Base-by-base conservation (phyloP, 2,888 invertebrate species). In the Eupithecia inturbata region DNA sequence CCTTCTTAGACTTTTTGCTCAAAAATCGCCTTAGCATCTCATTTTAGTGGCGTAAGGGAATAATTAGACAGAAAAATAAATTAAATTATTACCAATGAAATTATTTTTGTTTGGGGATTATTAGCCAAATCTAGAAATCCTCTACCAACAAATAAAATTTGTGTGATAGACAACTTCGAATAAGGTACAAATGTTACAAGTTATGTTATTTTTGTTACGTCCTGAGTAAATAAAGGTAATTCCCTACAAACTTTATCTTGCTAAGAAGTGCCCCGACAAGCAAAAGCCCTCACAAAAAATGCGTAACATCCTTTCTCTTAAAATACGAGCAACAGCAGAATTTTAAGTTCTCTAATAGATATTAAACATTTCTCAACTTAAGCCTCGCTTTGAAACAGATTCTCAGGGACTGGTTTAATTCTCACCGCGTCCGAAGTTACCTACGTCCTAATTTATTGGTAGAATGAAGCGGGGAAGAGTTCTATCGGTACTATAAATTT, bases 401-500 rank as follows among this genome's bases (percentile, higher is more conserved):
- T 85, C 82, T 77, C 77, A 76, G 57, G 79, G 82, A 83, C 80
- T 83, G 36, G 63, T 82, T 85, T 85, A 87, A 88, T 88, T 88
- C 84, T 81, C 83, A 84, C 83, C 83, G 85, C 85, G 84, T 83
- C 78, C 83, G 81, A 79, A 84, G 79, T 85, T 88, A 87, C 85
- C 84, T 86, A 81, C 85, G 83, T 81, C 81, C 87, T 89, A 91
- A 91, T 90, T 91, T 90, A 91, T 91, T 88, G 87, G 88, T 86
- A 87, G 84, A 90, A 85, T 84, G 79, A 88, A 89, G 87, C 89
- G 85, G 83, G 82, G 84, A 82, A 84, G 82, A 84, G 81, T 88
- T 89, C 87, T 88, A 92, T 91, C 88, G 91, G 85, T 84, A 89
- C 90, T 92, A 92, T 93, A 93, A 92, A 93, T 92, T 93, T 92